These are phyloP conservation scores for Venustoraphidia nigricollis DNA, from an alignment of 2,888 invertebrate species.

Conservation along the genomic window DNA sequence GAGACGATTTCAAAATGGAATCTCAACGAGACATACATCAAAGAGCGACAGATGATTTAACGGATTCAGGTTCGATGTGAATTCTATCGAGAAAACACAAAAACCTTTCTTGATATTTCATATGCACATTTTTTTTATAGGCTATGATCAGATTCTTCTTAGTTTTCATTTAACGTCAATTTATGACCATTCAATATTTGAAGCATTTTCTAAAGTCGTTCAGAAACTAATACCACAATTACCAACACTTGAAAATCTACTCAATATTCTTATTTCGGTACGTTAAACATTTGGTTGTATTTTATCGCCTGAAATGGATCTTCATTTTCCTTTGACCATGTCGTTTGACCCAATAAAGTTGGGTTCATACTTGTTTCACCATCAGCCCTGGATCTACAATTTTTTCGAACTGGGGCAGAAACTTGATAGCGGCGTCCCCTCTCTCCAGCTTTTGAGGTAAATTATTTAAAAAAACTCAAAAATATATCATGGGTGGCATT, in stretches of 20 bases:
- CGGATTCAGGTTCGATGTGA: conserved; percentile 53
- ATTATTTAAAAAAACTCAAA: too few species aligned
- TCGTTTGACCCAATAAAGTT: too few species aligned
- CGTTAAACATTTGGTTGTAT: conserved; percentile 22
- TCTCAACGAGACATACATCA: conserved; percentile 97
- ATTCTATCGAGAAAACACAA: neutral
- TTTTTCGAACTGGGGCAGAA: too few species aligned
- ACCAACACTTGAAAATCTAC: conserved; percentile 89
- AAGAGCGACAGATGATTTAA: conserved; percentile 85
- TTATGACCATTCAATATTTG: conserved; percentile 99
- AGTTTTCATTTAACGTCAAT: conserved; percentile 97
- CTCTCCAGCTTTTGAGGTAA: too few species aligned
- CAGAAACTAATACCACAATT: conserved; percentile 97
- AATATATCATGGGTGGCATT: too few species aligned
- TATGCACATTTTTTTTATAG: conserved; percentile 21
- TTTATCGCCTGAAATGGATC: too few species aligned
- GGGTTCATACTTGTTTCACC: too few species aligned
- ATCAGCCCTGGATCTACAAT: too few species aligned
- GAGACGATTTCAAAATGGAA: conserved; percentile 98
- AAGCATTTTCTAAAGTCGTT: conserved; percentile 99
- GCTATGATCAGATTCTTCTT: conserved; percentile 70
- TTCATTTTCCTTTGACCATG: too few species aligned
- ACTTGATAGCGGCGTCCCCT: too few species aligned
- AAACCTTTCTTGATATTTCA: neutral
- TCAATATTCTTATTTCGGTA: conserved; percentile 95